A percentile compares a stretch with the other conserved stretches of the same genome.
These are phyloP conservation scores for Pseudocheirus occidentalis DNA, from an alignment of 2,797 vertebrate genomes.

Conservation along the genomic window DNA sequence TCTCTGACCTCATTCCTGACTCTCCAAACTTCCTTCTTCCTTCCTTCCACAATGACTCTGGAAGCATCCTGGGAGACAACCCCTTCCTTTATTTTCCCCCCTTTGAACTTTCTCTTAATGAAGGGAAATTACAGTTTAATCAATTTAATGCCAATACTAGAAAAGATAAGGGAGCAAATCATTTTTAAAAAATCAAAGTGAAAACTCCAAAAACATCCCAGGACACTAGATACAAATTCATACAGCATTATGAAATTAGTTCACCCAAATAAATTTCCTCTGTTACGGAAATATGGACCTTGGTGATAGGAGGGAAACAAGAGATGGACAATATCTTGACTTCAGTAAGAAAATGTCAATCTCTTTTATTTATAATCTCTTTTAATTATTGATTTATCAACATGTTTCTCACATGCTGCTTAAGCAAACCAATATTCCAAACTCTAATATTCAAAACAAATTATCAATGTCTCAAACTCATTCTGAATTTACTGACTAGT, in stretches of 20 bases:
- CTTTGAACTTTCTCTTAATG: background rate
- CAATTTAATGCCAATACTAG: background rate
- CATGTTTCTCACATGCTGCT: background rate
- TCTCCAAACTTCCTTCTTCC: background rate
- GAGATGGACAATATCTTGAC: background rate
- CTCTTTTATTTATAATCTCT: no score
- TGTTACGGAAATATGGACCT: background rate
- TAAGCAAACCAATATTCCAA: slow-evolving; percentile 11
- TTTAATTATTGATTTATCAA: slow-evolving; percentile 11
- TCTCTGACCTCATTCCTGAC: background rate
- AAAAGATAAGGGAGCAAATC: background rate
- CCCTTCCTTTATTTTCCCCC: background rate
- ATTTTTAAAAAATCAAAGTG: slow-evolving; percentile 9
- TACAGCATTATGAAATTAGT: background rate
- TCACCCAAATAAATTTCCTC: background rate
- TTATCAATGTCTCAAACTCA: slow-evolving; percentile 21
- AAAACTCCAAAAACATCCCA: slow-evolving; percentile 8
- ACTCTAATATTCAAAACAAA: background rate
- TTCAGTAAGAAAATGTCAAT: no score
- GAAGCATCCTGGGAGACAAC: background rate
- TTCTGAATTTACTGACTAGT: background rate
- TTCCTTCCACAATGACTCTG: background rate
- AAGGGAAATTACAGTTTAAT: background rate
- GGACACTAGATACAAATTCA: background rate
- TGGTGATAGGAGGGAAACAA: background rate